Evolutionary conservation across 2,888 invertebrate species (phyloP), one percentile per base, ranked within the genome.

Genomic region (Eurytoma adleriae): DNA sequence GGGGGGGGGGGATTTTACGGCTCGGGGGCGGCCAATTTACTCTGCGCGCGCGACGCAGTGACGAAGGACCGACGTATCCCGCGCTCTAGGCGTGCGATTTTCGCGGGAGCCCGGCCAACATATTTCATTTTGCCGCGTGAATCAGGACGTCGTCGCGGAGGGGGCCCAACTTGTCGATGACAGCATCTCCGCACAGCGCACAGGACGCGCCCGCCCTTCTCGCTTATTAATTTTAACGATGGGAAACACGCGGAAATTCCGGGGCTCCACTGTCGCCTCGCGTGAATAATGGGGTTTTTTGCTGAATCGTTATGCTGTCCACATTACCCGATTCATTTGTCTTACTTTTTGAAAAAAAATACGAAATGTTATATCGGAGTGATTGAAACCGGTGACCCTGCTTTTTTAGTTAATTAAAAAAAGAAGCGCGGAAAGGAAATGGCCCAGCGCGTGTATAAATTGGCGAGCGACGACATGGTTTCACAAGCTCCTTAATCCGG

Each of bases 1-100:
- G 52, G 48, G n/a, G 56, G 72, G 78, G 69, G 72, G 82, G 71
- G 79, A 69, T 40, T 40, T 40, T 40, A 40, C 40, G 40, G 40
- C 40, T 40, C 40, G 57, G 76, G 67, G 83, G 78, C 79, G 82
- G 82, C 86, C 85, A 87, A 87, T 88, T 87, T 86, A 85, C 86
- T 85, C 81, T 80, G 85, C 83, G 85, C 84, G 40, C 40, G 40
- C 40, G 80, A 79, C 82, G 83, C 81, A 85, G 85, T 86, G 86
- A 85, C 85, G 85, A 83, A 83, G 82, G 84, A 82, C 40, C 40
- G 40, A 40, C 40, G 40, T 40, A 40, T 40, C 40, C 40, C 40
- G 40, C 40, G 40, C 40, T 40, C 40, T 40, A 40, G 40, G 40
- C 40, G 5, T 40, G 40, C 40, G 40, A 40, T 40, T 40, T 40